Evolutionary conservation across 2,797 vertebrate genomes (phyloP), one percentile per base, ranked within the genome.

Genomic region (Leptoclinus maculatus): DNA sequence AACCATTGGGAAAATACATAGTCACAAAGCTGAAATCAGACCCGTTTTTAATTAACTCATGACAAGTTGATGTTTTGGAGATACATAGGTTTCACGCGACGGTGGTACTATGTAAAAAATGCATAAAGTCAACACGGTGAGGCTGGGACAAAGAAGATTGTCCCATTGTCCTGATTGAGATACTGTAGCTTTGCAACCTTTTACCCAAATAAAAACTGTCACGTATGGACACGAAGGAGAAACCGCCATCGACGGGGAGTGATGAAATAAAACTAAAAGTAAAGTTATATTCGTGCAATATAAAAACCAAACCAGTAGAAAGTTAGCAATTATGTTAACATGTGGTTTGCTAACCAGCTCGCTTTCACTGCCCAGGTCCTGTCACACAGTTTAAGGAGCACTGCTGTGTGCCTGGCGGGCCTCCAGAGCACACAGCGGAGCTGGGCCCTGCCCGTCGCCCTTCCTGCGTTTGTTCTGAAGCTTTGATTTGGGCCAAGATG

Each of bases 391-490:
- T 88, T 78, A 71, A 87, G 73, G 88, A 89, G 89, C 72, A 54
- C 64, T 71, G 78, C 85, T 88, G 87, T 89, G 93, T 66, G 86
- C 69, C 89, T 95, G 94, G 95, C 94, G 27, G 67, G 59, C 85
- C 85, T 94, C 94, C 95, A 95, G 91, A 89, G 85, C 88, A 91
- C 87, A 88, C 91, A 93, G 89, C 81, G 72, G 89, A 92, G 92
- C 70, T 47, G 89, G 87, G 93, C 89, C 90, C 90, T 85, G 91
- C 90, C 92, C 83, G 87, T 87, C 88, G 87, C 89, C 92, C 94
- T 96, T 96, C 95, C 95, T 96, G 95, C 93, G 66, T 96, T 96
- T 96, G 95, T 96, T 96, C 94, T 93, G 78, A 85, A 76, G 90
- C 93, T 95, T 95, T 95, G 94, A 96, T 95, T 95, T 88, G 89